Percentiles rank a stretch among this genome's conserved stretches.
These are phyloP conservation scores for Acanthoscelides obtectus DNA, from an alignment of 2,888 invertebrate genomes.

Conservation along the genomic window DNA sequence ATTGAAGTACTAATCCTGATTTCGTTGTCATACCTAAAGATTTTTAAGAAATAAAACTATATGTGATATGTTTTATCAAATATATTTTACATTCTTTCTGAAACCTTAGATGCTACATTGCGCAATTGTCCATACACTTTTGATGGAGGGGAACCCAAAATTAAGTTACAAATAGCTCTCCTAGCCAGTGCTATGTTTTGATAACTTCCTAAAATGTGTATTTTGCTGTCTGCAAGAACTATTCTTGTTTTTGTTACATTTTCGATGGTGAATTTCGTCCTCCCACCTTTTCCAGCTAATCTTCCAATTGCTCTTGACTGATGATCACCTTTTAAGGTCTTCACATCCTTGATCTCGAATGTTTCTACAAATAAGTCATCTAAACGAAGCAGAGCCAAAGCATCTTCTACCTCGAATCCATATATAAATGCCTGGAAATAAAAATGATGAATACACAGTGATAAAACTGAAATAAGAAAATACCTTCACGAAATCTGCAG, in stretches of 20 bases:
- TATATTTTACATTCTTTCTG: slow-evolving; percentile 66
- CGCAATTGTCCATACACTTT: slow-evolving; percentile 96
- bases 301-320: slow-evolving; percentile 94
- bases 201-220: slow-evolving; percentile 95
- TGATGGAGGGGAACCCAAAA: slow-evolving; percentile 93
- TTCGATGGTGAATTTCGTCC: slow-evolving; percentile 97
- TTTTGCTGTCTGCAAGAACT: slow-evolving; percentile 92
- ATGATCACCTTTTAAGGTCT: slow-evolving; percentile 92
- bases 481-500: slow-evolving; percentile 90
- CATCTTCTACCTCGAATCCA: slow-evolving; percentile 97
- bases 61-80: not conserved
- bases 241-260: slow-evolving; percentile 98
- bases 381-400: slow-evolving; percentile 85
- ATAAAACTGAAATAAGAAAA: not conserved
- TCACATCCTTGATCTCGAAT: slow-evolving; percentile 96
- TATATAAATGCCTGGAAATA: slow-evolving; percentile 72
- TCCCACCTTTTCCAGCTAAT: slow-evolving; percentile 93
- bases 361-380: slow-evolving; percentile 97
- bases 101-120: slow-evolving; percentile 76
- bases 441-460: not conserved
- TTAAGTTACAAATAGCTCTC: slow-evolving; percentile 92
- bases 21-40: slow-evolving; percentile 60
- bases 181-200: slow-evolving; percentile 94
- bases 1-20: slow-evolving; percentile 64
- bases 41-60: slow-evolving; percentile 40